These are phyloP conservation scores for Falco rusticolus DNA, from an alignment of 2,797 vertebrate species.

Conservation along the genomic window DNA sequence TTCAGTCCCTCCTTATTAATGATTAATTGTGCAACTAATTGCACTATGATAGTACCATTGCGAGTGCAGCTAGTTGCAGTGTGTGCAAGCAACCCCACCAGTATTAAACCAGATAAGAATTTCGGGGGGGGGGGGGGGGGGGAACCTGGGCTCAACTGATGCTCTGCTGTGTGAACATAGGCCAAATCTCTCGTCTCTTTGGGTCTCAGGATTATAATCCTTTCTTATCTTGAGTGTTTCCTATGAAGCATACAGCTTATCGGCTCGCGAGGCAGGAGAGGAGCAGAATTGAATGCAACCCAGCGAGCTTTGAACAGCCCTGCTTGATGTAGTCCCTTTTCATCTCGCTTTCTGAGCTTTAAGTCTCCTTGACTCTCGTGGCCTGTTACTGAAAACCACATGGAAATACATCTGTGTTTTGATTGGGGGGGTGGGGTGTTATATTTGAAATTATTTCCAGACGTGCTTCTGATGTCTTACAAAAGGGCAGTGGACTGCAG, in stretches of 20 bases:
- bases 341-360: background rate
- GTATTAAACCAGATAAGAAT: background rate
- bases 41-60: background rate
- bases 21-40: slow-evolving; percentile 66
- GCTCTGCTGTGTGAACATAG: background rate
- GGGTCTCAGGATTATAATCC: background rate
- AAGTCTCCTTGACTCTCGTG: fast-evolving
- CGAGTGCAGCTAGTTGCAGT: background rate
- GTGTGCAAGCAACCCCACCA: background rate
- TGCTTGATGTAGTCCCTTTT: background rate
- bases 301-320: background rate
- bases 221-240: background rate
- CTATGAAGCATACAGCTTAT: background rate
- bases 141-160: background rate
- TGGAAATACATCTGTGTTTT: background rate
- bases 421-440: fast-evolving
- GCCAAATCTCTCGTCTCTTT: background rate
- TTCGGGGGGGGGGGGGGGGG: background rate
- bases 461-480: fast-evolving
- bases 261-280: background rate
- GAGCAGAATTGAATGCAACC: background rate
- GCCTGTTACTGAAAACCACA: background rate
- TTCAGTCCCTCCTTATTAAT: slow-evolving; percentile 47
- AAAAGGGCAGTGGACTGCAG: background rate
- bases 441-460: background rate